These are phyloP conservation scores for Eira barbara DNA, from an alignment of 2,113 vertebrate genomes.

Conservation along the genomic window DNA sequence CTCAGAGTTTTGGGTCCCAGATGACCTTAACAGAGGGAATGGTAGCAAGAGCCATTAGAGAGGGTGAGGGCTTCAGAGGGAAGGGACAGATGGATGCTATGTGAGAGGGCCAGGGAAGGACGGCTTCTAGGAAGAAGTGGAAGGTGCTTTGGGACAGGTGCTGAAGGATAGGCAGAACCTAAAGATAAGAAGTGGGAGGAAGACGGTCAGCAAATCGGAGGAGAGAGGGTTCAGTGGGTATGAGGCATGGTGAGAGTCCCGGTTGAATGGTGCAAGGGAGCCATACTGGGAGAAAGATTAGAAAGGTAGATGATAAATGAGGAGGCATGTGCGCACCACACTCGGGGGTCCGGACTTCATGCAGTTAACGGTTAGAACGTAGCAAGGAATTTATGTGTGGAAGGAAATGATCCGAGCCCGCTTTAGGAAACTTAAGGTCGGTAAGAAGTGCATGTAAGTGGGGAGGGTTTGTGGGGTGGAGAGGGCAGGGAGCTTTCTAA, in stretches of 20 bases:
- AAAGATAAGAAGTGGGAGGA: background rate
- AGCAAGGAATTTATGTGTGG: background rate
- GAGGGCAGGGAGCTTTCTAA: background rate
- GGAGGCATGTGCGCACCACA: background rate
- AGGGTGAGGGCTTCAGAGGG: too few species aligned
- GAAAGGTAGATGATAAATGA: background rate
- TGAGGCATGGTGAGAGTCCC: background rate
- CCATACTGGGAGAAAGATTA: accelerated
- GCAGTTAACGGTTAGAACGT: background rate
- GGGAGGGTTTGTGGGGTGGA: too few species aligned
- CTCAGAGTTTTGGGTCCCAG: background rate
- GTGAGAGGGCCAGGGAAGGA: background rate
- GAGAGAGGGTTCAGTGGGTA: background rate
- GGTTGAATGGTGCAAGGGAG: background rate
- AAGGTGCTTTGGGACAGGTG: background rate
- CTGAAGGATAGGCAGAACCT: background rate
- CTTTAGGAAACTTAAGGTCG: background rate
- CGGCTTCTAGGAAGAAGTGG: background rate
- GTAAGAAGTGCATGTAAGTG: background rate
- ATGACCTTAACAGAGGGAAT: background rate
- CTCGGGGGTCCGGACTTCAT: background rate
- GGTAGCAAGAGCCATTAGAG: background rate
- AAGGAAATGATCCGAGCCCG: background rate
- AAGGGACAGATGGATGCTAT: background rate
- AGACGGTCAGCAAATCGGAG: background rate